These are phyloP conservation scores for Phenganax marumi DNA, from an alignment of 92 coral and sea anemone genomes.

Conservation along the genomic window DNA sequence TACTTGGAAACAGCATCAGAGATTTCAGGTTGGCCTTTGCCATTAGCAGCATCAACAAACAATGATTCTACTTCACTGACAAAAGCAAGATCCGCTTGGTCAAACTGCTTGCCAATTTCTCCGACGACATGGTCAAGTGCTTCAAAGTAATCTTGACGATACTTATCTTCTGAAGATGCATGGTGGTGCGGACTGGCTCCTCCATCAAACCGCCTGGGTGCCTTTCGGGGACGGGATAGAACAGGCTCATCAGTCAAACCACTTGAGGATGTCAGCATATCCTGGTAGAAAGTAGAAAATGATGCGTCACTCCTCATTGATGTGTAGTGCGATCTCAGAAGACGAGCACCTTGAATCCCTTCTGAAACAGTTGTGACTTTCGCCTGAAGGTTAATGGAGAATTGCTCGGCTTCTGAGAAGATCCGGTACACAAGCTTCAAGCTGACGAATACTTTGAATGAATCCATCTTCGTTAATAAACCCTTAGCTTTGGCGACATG, in stretches of 20 bases:
- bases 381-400: slow-evolving; percentile 11
- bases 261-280: background rate
- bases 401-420: background rate
- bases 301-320: slow-evolving; percentile 8
- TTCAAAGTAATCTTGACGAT: slow-evolving; percentile 2
- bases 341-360: background rate
- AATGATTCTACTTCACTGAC: slow-evolving; percentile 16
- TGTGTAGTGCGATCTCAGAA: slow-evolving; percentile 1
- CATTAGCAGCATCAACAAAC: slow-evolving; percentile 20
- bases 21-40: slow-evolving; percentile 10
- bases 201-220: slow-evolving; percentile 6
- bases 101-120: slow-evolving; percentile 6
- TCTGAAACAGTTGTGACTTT: slow-evolving; percentile 8
- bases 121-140: slow-evolving; percentile 5
- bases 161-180: background rate
- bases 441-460: background rate
- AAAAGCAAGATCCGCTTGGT: slow-evolving; percentile 15
- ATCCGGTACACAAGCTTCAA: slow-evolving; percentile 3
- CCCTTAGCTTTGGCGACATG: slow-evolving; percentile 3
- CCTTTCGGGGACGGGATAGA: background rate
- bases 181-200: background rate
- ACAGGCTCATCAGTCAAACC: slow-evolving; percentile 19
- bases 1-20: slow-evolving; percentile 19
- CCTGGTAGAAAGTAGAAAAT: slow-evolving; percentile 8
- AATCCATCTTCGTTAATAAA: slow-evolving; percentile 12